phyloP scores from a whole-genome alignment of 2,797 vertebrate species.

The Sebastes oblongus region DNA sequence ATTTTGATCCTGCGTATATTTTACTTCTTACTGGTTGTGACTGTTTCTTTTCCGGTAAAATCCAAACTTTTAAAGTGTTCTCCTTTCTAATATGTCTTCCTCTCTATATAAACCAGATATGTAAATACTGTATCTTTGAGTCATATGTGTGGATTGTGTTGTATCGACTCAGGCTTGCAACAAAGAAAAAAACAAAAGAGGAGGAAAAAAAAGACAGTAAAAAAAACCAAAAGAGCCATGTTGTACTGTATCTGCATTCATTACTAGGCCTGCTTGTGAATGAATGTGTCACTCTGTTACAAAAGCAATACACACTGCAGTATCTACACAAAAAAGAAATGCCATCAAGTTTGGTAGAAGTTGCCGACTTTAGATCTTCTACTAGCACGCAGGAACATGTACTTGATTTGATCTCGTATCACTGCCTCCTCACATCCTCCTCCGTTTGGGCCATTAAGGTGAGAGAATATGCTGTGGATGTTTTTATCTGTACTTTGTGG shows the following conservation, averaged over 20 bases:
- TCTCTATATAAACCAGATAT: conserved; percentile 70
- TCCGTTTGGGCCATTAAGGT: conserved; percentile 58
- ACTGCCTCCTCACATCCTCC: conserved; percentile 63
- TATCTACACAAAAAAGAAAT: conserved; percentile 55
- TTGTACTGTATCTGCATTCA: conserved; percentile 74
- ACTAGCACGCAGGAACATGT: conserved; percentile 56
- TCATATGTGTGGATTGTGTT: conserved; percentile 79
- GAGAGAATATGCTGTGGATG: conserved; percentile 72
- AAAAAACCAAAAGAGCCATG: conserved; percentile 64
- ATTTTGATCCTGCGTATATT: conserved; percentile 34
- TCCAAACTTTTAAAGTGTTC: conserved; percentile 55
- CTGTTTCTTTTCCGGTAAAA: conserved; percentile 70
- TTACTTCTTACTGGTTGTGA: conserved; percentile 63
- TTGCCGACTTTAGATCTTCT: conserved; percentile 63
- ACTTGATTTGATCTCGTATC: conserved; percentile 61
- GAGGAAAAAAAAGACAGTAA: conserved; percentile 20
- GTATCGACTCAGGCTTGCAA: conserved; percentile 80
- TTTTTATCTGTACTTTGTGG: conserved; percentile 81
- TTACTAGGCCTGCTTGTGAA: conserved; percentile 80
- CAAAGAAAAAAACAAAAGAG: conserved; percentile 39
- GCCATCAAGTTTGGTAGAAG: conserved; percentile 61
- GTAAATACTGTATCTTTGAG: conserved; percentile 78
- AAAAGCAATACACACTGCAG: conserved; percentile 77
- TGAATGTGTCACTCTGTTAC: conserved; percentile 80
- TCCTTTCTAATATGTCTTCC: conserved; percentile 79